phyloP scores from a whole-genome alignment of 92 coral and sea anemone species.

The Umimayanthus chanpuru region DNA sequence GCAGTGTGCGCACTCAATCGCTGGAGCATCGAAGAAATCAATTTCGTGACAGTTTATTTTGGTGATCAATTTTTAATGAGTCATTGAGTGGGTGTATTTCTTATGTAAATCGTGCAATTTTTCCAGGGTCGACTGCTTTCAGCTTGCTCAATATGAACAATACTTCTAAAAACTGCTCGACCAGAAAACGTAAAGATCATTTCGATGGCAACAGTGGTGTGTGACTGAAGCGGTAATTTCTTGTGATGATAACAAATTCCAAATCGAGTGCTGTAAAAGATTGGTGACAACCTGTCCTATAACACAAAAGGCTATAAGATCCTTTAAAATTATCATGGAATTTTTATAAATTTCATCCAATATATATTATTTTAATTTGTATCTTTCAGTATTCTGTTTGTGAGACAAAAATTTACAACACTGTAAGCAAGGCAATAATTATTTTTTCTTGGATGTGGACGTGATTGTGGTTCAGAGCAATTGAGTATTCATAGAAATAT shows the following conservation, averaged over 20 bases:
- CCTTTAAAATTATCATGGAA: not conserved
- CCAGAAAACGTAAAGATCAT: not conserved
- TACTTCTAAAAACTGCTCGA: not conserved
- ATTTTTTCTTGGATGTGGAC: not conserved
- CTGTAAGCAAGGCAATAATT: not conserved
- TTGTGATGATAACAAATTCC: not conserved
- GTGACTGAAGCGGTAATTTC: not conserved
- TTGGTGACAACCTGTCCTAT: too few relatives aligned
- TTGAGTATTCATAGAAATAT: not conserved
- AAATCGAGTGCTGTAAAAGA: not conserved
- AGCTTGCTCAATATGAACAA: not conserved
- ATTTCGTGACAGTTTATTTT: constrained; percentile 36
- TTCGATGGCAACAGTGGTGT: not conserved
- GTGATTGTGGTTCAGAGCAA: not conserved
- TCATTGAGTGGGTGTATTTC: constrained; percentile 7
- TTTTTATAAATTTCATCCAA: not conserved
- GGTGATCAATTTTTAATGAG: constrained; percentile 25
- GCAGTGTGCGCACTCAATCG: not conserved
- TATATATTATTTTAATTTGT: too few relatives aligned
- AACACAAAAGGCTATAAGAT: too few relatives aligned
- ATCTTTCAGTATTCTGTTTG: not conserved
- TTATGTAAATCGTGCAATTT: not conserved
- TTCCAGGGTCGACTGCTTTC: constrained; percentile 12
- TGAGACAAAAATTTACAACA: not conserved
- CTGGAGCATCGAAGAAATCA: not conserved